Percentiles rank a stretch among this genome's conserved stretches.
Evolutionary conservation across 2,797 vertebrate genomes (phyloP).

Genomic region (Parauchenoglanis punctatus): DNA sequence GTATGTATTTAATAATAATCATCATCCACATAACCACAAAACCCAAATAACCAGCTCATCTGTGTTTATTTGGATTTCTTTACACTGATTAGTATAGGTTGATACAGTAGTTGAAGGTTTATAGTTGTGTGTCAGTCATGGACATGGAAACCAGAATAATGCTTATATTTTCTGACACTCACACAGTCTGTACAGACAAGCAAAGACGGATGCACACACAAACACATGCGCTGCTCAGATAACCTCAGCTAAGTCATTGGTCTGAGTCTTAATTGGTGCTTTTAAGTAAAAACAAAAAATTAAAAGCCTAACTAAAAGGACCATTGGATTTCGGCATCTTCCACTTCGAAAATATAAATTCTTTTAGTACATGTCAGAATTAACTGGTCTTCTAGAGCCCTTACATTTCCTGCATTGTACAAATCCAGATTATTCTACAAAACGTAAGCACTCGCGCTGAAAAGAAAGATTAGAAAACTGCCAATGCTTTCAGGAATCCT

Average conservation of each 20-base stretch:
- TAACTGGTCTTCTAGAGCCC: slow-evolving; percentile 7
- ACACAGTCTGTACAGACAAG: background rate
- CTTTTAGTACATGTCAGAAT: background rate
- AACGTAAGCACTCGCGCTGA: slow-evolving; percentile 22
- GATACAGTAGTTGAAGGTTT: slow-evolving; percentile 54
- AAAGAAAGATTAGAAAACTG: slow-evolving; percentile 28
- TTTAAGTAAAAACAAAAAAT: slow-evolving; percentile 57
- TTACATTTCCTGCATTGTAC: slow-evolving; percentile 15
- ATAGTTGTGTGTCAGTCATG: slow-evolving; percentile 34
- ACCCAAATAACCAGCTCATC: slow-evolving; percentile 18
- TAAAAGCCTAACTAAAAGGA: slow-evolving; percentile 49
- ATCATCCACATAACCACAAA: background rate
- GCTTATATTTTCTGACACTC: slow-evolving; percentile 14
- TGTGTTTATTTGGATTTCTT: slow-evolving; percentile 53
- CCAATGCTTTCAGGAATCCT: slow-evolving; percentile 14
- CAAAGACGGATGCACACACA: slow-evolving; percentile 13
- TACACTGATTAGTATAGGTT: slow-evolving; percentile 55
- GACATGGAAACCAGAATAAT: slow-evolving; percentile 24
- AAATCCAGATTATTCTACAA: slow-evolving; percentile 35
- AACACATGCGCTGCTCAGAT: slow-evolving; percentile 22
- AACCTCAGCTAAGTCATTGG: slow-evolving; percentile 20
- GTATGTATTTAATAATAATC: background rate
- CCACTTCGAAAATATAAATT: slow-evolving; percentile 8
- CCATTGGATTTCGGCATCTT: background rate
- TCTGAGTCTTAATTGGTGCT: slow-evolving; percentile 13